Evolutionary conservation across 2,113 vertebrate genomes (phyloP).

Genomic region (Spheniscus mendiculus): DNA sequence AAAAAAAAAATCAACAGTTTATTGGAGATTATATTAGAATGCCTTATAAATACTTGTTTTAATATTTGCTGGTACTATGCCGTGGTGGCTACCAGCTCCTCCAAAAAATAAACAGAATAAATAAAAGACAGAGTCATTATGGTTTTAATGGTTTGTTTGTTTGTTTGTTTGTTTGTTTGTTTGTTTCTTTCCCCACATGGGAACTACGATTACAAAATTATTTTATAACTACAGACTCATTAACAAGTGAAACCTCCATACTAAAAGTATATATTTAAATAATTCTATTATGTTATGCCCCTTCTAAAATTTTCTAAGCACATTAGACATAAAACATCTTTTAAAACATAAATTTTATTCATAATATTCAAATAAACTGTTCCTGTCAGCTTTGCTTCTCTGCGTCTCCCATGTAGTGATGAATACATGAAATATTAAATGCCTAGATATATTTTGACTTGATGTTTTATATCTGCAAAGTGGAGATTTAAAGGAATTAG

Average conservation of each 20-base stretch:
- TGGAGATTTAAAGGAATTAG: background rate
- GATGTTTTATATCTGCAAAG: background rate
- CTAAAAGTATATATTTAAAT: background rate
- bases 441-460: background rate
- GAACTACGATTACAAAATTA: background rate
- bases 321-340: background rate
- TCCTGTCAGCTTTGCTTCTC: background rate
- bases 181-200: too few species aligned
- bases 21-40: background rate
- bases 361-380: background rate
- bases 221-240: background rate
- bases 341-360: background rate
- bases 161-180: background rate
- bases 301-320: background rate
- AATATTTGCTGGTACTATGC: background rate
- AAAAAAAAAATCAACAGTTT: background rate
- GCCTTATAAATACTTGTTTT: background rate
- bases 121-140: background rate
- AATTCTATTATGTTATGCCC: background rate
- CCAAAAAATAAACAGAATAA: background rate
- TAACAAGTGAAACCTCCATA: background rate
- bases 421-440: background rate
- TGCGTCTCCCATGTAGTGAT: background rate
- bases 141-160: background rate
- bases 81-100: background rate